These are phyloP conservation scores for Australoheros scitulus DNA, from an alignment of 2,113 vertebrate species.

Conservation along the genomic window DNA sequence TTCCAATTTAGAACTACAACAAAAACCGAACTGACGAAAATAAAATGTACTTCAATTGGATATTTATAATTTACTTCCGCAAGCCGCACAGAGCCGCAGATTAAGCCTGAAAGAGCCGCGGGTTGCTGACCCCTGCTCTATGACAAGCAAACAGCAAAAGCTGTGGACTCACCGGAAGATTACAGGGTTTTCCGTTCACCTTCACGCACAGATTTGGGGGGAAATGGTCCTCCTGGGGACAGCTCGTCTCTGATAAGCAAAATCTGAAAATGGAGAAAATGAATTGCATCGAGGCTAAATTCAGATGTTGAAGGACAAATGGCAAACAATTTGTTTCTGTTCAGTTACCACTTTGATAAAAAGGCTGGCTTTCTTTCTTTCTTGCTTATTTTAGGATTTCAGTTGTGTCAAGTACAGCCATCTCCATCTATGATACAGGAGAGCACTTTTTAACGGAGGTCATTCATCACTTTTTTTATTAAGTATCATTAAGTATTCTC, in stretches of 20 bases:
- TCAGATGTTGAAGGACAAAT: constrained; percentile 6
- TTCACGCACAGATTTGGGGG: constrained; percentile 98
- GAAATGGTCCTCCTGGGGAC: constrained; percentile 99
- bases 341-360: constrained; percentile 26
- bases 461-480: neutral
- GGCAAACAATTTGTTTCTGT: constrained; percentile 18
- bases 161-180: constrained; percentile 93
- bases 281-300: neutral
- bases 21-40: too few species aligned
- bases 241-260: constrained; percentile 99
- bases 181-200: constrained; percentile 97
- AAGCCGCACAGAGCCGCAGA: too few species aligned
- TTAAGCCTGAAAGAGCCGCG: too few species aligned
- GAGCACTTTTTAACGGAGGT: constrained; percentile 36
- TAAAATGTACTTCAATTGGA: too few species aligned
- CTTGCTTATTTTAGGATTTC: constrained; percentile 54
- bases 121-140: too few species aligned
- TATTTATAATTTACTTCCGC: too few species aligned
- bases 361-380: constrained; percentile 32
- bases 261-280: constrained; percentile 82
- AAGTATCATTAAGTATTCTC: neutral
- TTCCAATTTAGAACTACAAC: too few species aligned
- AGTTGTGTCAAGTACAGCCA: constrained; percentile 41
- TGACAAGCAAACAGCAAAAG: neutral
- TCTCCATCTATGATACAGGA: constrained; percentile 53